These are phyloP conservation scores for Anolis sagrei DNA, from an alignment of 2,113 vertebrate species.

Conservation along the genomic window DNA sequence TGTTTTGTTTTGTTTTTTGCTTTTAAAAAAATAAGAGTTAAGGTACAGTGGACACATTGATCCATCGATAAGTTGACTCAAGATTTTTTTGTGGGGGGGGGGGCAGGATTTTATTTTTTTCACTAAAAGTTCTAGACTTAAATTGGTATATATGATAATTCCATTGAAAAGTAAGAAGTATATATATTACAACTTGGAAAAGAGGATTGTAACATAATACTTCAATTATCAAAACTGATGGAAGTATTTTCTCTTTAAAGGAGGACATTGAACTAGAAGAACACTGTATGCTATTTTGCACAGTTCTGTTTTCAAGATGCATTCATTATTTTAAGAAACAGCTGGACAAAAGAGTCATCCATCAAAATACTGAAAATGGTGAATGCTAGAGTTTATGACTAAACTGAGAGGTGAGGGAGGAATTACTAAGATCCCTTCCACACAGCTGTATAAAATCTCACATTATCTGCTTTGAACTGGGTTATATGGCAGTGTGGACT, in stretches of 20 bases:
- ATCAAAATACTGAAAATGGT: slow-evolving; percentile 30
- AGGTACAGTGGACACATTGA: too few species aligned
- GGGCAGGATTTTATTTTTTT: too few species aligned
- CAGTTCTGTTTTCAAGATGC: slow-evolving; percentile 3
- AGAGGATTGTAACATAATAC: slow-evolving; percentile 12
- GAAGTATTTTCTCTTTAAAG: background rate
- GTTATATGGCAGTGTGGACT: too few species aligned
- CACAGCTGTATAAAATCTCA: too few species aligned
- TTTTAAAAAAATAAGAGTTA: too few species aligned
- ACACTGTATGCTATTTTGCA: background rate
- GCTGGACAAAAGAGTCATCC: slow-evolving; percentile 5
- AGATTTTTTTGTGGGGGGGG: too few species aligned
- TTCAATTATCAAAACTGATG: background rate
- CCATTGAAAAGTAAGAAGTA: slow-evolving; percentile 36
- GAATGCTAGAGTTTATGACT: slow-evolving; percentile 46
- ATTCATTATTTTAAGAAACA: background rate
- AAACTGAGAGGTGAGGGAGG: slow-evolving; percentile 31
- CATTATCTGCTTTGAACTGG: too few species aligned
- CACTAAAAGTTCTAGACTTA: too few species aligned
- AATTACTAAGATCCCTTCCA: too few species aligned
- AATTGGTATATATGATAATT: background rate
- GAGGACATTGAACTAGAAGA: background rate
- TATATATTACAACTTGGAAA: slow-evolving; percentile 14
- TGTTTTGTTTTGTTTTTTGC: too few species aligned
- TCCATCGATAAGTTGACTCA: too few species aligned